These are phyloP conservation scores for Metellina segmentata DNA, from an alignment of 2,888 invertebrate genomes.

Conservation along the genomic window DNA sequence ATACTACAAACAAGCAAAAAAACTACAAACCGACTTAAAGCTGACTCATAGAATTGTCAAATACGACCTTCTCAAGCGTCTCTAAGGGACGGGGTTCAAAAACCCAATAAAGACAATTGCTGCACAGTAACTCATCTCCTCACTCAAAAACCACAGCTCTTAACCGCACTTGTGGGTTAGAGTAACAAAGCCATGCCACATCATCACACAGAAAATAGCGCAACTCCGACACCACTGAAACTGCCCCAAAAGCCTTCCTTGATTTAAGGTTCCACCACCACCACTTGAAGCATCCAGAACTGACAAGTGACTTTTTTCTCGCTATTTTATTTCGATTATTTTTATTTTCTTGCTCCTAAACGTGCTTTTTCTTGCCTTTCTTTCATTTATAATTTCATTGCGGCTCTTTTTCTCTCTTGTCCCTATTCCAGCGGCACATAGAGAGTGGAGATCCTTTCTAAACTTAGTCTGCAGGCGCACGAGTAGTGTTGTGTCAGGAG, in stretches of 20 bases:
- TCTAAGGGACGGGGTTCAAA: background rate
- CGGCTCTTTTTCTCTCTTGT: slow-evolving; percentile 23
- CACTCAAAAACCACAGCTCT: background rate
- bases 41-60: no score
- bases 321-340: background rate
- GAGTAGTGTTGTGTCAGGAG: slow-evolving; percentile 51
- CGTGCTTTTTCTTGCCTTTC: slow-evolving; percentile 6
- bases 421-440: slow-evolving; percentile 19
- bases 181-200: slow-evolving; percentile 9
- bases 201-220: background rate
- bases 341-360: background rate
- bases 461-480: slow-evolving; percentile 13
- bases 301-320: slow-evolving; percentile 21
- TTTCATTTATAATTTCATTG: slow-evolving; percentile 25
- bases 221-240: background rate
- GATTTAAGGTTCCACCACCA: background rate
- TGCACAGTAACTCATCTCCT: background rate
- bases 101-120: background rate
- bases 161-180: background rate
- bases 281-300: slow-evolving; percentile 32
- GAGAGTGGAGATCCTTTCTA: slow-evolving; percentile 2
- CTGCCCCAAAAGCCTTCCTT: background rate
- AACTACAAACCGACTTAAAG: no score
- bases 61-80: no score
- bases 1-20: no score